These are phyloP conservation scores for Lamprotornis superbus DNA, from an alignment of 2,113 vertebrate species.

Conservation along the genomic window DNA sequence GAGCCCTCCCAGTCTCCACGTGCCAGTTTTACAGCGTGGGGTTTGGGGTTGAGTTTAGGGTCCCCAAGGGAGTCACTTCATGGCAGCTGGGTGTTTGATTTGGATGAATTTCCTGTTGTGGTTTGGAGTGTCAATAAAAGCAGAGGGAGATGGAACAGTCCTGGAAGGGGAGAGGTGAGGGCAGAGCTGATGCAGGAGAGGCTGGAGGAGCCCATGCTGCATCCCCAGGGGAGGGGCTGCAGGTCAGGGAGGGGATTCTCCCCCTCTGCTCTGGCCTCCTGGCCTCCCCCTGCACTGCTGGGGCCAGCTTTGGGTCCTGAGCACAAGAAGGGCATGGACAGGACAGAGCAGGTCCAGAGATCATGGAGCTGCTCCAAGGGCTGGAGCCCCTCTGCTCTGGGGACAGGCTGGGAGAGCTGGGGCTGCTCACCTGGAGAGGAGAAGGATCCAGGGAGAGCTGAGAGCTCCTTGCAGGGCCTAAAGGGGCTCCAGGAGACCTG, in stretches of 20 bases:
- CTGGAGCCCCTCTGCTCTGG: background rate
- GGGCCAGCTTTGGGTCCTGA: background rate
- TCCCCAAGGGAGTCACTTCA: background rate
- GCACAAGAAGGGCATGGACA: background rate
- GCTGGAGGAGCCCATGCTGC: background rate
- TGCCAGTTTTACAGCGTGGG: background rate
- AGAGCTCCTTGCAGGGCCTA: background rate
- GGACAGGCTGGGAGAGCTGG: background rate
- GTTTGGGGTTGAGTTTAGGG: background rate
- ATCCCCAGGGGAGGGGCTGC: background rate
- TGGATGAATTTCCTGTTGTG: background rate
- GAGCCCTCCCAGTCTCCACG: accelerated
- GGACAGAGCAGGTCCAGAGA: background rate
- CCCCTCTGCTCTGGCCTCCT: background rate
- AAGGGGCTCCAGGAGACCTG: background rate
- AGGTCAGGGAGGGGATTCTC: background rate
- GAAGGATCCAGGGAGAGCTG: background rate
- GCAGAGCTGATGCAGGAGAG: background rate
- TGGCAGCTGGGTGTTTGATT: background rate
- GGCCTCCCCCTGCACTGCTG: background rate
- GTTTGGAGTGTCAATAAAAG: background rate
- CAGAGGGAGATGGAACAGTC: background rate
- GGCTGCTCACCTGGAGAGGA: background rate
- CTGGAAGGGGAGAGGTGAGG: background rate
- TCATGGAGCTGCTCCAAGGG: accelerated